These are phyloP conservation scores for Epinotia bilunana DNA, from an alignment of 2,888 invertebrate species.

Conservation along the genomic window DNA sequence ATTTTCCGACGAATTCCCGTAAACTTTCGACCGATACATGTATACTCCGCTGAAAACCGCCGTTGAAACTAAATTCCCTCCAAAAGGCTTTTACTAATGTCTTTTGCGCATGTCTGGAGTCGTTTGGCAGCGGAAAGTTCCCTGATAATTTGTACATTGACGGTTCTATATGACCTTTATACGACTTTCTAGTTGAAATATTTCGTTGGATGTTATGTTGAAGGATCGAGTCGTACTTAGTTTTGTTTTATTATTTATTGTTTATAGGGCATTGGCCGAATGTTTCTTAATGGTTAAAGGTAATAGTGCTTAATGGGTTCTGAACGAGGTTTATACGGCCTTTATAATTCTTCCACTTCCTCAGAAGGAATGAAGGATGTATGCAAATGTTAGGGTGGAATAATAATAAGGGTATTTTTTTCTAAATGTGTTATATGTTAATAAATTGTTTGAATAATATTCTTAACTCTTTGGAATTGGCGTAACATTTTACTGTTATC, in stretches of 20 bases:
- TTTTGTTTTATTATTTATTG: conserved; percentile 38
- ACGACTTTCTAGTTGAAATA: not conserved
- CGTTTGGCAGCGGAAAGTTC: conserved; percentile 19
- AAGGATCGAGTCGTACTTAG: not conserved
- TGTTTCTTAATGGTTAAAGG: conserved; percentile 38
- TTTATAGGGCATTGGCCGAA: conserved; percentile 42
- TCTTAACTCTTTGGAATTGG: not conserved
- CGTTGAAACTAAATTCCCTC: conserved; percentile 62
- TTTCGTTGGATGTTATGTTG: conserved; percentile 7
- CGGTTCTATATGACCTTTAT: conserved; percentile 5
- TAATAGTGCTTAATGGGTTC: conserved; percentile 38
- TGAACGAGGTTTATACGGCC: conserved; percentile 37
- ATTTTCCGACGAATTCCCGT: not conserved
- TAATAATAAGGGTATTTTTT: not conserved
- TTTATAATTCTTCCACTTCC: conserved; percentile 25
- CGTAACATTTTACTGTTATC: too few species aligned
- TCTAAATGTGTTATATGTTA: not conserved
- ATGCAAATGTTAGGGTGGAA: conserved; percentile 13
- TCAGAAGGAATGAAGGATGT: conserved; percentile 1
- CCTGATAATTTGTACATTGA: conserved; percentile 18
- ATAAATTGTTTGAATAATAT: not conserved
- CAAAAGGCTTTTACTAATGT: conserved; percentile 50
- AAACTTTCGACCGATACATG: conserved; percentile 31
- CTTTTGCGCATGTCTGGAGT: conserved; percentile 47
- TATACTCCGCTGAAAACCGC: conserved; percentile 48